A percentile compares a stretch with the other conserved stretches of the same genome.
Conservation (phyloP, 1,140 invertebrate species). For the Gyrodactylus bullatarudis region DNA sequence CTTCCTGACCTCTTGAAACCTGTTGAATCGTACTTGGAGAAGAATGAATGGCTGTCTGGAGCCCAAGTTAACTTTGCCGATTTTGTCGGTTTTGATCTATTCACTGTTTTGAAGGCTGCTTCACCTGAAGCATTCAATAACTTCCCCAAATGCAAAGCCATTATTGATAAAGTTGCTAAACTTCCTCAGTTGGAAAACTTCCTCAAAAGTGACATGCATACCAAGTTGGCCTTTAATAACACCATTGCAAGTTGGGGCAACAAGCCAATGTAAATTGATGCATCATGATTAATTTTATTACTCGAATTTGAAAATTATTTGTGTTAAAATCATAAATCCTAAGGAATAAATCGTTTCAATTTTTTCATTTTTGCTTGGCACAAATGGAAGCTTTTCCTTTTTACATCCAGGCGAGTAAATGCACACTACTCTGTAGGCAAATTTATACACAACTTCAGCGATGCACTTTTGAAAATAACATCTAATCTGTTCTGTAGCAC, state of each 20-base stretch:
- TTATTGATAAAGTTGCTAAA: neutral
- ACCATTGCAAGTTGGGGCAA: neutral
- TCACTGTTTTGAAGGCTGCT: neutral
- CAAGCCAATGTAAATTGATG: too few species aligned
- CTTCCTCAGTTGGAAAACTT: neutral
- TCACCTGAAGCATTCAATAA: neutral
- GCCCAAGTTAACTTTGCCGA: neutral
- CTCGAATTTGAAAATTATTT: neutral
- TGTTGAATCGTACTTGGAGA: neutral
- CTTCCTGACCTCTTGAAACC: neutral
- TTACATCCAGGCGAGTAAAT: neutral
- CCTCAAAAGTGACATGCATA: neutral
- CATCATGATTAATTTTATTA: neutral
- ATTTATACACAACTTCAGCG: neutral
- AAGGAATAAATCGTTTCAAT: neutral
- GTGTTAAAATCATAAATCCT: neutral
- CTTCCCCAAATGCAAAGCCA: neutral
- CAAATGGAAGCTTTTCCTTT: neutral
- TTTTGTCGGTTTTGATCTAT: neutral
- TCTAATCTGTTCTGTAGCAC: neutral
- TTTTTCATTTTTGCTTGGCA: neutral
- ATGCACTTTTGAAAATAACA: neutral
- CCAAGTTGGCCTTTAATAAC: neutral
- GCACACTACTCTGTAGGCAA: neutral
- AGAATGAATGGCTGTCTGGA: neutral